Base-by-base conservation (phyloP, 2,113 vertebrate species). In the Prinia subflava region DNA sequence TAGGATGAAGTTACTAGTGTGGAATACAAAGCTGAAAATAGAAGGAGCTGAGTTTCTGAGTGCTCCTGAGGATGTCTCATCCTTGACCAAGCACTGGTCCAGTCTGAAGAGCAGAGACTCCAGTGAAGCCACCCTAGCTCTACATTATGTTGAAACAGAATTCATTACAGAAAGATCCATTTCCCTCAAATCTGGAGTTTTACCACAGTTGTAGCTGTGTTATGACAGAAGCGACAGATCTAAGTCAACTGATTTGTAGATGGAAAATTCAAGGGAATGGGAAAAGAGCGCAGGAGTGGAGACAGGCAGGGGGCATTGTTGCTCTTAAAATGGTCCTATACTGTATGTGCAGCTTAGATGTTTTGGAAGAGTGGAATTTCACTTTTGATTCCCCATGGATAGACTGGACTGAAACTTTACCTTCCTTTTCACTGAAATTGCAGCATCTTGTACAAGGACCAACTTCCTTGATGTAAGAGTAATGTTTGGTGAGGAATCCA, bases 231-330 rank as follows among this genome's bases (percentile, higher is more conserved):
- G 8, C 12, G 22, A 52, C 44, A 37, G 68, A 59, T 57, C 35
- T 44, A 56, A 77, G 75, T 56, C 30, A 41, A 44, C 31, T 15
- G 35, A 33, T 88, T 41, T 64, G n/a, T 69, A 47, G 49, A 22
- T 2, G 4, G 59, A 64, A 93, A n/a, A 74, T 70, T 80, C 37
- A 67, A 93, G 81, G 49, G 35, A 87, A 52, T 44, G 30, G 49
- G 41, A 87, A 63, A 55, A 50, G 27, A 77, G 24, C 0, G 0
- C 81, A 65, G 70, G 71, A 68, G 71, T 78, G 56, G 60, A 92
- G 85, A 88, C 93, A 97, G 95, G 82, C 92, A 95, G 95, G 95
- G 94, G 93, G 92, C 95, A 95, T 93, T 89, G 93, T 97, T 96
- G 95, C 92, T 95, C 94, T 88, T 95, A 83, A 94, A 96, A 96